Evolutionary conservation across 2,888 invertebrate species (phyloP), one percentile per base, ranked within the genome.

Genomic region (Hypomecis punctinalis): DNA sequence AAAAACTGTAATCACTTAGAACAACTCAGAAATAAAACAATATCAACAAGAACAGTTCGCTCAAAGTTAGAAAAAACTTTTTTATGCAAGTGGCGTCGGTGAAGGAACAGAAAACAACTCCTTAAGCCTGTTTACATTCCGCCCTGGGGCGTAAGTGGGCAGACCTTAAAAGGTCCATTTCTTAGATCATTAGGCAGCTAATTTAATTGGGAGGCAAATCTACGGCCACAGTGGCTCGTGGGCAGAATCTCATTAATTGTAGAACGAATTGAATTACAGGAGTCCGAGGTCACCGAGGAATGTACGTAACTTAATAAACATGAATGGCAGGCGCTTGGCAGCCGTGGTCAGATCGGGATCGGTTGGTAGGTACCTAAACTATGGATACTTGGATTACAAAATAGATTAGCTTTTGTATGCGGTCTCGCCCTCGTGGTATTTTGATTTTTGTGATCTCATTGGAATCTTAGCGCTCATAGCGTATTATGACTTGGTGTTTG

Each of bases 191-290:
- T 85, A 86, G 78, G 81, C 78, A 75, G 76, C 78, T 87, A 86
- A 89, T 88, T 86, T 82, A 83, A 86, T 87, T 81, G 80, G 70
- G 74, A 73, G 68, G 69, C 76, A 77, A 78, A 78, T 81, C 76
- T 75, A 75, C 72, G 72, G 76, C 67, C 76, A 65, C 72, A 63
- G 57, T 61, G 74, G 73, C 67, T 73, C 76, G 76, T 76, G 80
- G 78, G 74, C 68, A 69, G 79, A 84, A 86, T 81, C 80, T 83
- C 83, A 86, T 89, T 89, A 85, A 85, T 84, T 85, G 77, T 76
- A 73, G 75, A 81, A 78, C 73, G 76, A 86, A 87, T 87, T 84
- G 77, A 83, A 84, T 88, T 88, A 84, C 77, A 71, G 77, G 78
- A 72, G 61, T 60, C 48, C 70, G 72, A 78, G 80, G 80, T 80